These are phyloP conservation scores for Drosophila ogumai DNA, from an alignment of 1,140 invertebrate species.

Conservation along the genomic window DNA sequence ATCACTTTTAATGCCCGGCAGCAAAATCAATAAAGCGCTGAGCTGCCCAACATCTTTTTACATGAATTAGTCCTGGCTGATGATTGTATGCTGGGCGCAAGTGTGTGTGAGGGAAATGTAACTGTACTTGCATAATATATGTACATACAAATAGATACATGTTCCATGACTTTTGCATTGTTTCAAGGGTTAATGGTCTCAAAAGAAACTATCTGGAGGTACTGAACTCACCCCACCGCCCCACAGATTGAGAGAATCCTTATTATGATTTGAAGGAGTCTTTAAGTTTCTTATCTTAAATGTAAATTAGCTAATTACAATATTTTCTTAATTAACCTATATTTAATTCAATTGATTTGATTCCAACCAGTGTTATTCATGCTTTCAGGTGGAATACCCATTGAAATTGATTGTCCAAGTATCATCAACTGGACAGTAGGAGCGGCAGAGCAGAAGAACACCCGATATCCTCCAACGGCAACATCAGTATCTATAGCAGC, in stretches of 20 bases:
- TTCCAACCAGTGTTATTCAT: constrained; percentile 3
- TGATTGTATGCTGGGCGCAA: constrained; percentile 27
- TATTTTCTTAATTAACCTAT: background rate
- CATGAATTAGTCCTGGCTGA: constrained; percentile 40
- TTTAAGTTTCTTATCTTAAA: background rate
- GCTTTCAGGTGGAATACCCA: constrained; percentile 27
- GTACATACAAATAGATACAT: constrained; percentile 11
- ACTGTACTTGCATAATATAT: constrained; percentile 67
- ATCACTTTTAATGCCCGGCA: constrained; percentile 67
- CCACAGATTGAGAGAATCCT: too few species aligned
- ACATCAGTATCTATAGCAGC: background rate
- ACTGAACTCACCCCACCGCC: background rate
- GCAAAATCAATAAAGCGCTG: constrained; percentile 69
- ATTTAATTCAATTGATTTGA: constrained; percentile 8
- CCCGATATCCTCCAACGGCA: background rate
- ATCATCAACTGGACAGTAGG: constrained; percentile 7
- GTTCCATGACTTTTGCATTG: constrained; percentile 17
- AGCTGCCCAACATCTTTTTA: constrained; percentile 64
- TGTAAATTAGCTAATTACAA: background rate
- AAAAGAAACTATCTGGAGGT: too few species aligned
- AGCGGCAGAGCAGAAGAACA: background rate
- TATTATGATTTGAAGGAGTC: background rate
- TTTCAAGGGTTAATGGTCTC: constrained; percentile 48
- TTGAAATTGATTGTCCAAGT: constrained; percentile 13
- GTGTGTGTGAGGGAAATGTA: constrained; percentile 37